Conservation (phyloP, 2,113 vertebrate species). For the Muscicapa adusta region DNA sequence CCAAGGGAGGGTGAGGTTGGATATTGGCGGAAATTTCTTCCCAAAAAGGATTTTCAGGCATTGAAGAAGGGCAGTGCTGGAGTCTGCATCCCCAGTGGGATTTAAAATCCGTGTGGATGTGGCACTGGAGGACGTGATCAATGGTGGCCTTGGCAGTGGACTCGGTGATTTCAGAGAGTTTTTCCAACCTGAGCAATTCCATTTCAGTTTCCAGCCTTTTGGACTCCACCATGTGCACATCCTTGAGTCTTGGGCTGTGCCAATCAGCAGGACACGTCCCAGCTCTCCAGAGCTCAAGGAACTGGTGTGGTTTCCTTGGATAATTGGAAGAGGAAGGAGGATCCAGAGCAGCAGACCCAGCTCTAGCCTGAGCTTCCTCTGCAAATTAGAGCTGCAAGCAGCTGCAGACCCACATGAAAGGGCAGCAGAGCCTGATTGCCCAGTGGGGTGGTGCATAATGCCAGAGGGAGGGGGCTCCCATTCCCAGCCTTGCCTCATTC, state of each 20-base stretch:
- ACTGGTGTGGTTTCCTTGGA: neutral
- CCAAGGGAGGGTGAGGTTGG: neutral
- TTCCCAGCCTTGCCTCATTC: neutral
- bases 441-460: neutral
- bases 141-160: neutral
- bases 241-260: neutral
- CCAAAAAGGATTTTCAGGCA: neutral
- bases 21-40: accelerated
- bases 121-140: neutral
- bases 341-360: neutral
- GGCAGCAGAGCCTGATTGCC: neutral
- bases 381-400: neutral
- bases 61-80: neutral
- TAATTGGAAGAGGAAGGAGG: neutral
- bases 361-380: neutral
- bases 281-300: neutral
- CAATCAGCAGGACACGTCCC: neutral
- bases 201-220: neutral
- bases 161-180: neutral
- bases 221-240: neutral
- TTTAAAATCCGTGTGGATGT: neutral
- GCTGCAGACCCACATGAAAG: neutral
- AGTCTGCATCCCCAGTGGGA: neutral
- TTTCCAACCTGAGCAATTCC: neutral
- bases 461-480: neutral